A percentile compares a stretch with the other conserved stretches of the same genome.
phyloP scores from a whole-genome alignment of 2,888 invertebrate genomes.

The Himalopsyche japonica region DNA sequence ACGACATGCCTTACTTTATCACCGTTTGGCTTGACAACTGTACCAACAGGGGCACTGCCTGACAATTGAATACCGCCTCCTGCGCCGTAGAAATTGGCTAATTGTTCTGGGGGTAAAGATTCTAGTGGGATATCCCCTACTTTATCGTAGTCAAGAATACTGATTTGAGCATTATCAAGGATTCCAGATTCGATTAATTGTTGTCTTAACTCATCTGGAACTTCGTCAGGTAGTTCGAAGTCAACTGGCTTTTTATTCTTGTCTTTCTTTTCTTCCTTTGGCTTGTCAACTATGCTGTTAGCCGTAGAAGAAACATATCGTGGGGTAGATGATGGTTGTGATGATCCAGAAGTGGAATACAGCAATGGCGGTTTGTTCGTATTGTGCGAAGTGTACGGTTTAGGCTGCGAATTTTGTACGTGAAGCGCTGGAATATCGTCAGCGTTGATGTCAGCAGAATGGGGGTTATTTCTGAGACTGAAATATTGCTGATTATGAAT shows the following conservation, averaged over 20 bases:
- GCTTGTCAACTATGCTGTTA: constrained; percentile 54
- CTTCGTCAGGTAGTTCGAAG: constrained; percentile 77
- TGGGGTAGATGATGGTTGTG: constrained; percentile 48
- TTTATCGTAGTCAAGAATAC: constrained; percentile 85
- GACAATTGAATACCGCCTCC: constrained; percentile 77
- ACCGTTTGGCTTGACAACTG: constrained; percentile 68
- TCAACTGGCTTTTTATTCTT: constrained; percentile 63
- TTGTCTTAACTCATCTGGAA: constrained; percentile 82
- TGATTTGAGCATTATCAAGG: constrained; percentile 84
- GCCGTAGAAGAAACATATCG: constrained; percentile 56
- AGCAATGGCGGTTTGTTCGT: constrained; percentile 47
- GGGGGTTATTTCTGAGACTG: constrained; percentile 16
- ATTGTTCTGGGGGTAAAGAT: constrained; percentile 80
- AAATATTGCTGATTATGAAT: constrained; percentile 31
- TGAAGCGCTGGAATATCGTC: constrained; percentile 6
- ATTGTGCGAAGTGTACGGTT: constrained; percentile 46
- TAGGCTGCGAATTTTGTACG: constrained; percentile 24
- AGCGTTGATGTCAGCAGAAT: neutral
- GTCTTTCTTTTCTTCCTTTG: constrained; percentile 56
- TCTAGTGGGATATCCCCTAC: constrained; percentile 83
- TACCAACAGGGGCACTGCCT: constrained; percentile 69
- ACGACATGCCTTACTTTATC: constrained; percentile 55
- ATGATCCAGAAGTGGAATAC: constrained; percentile 50
- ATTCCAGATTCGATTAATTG: constrained; percentile 85
- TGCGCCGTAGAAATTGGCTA: constrained; percentile 85